These are phyloP conservation scores for Heterodera carotae DNA, from an alignment of 1,140 invertebrate genomes.

Conservation along the genomic window DNA sequence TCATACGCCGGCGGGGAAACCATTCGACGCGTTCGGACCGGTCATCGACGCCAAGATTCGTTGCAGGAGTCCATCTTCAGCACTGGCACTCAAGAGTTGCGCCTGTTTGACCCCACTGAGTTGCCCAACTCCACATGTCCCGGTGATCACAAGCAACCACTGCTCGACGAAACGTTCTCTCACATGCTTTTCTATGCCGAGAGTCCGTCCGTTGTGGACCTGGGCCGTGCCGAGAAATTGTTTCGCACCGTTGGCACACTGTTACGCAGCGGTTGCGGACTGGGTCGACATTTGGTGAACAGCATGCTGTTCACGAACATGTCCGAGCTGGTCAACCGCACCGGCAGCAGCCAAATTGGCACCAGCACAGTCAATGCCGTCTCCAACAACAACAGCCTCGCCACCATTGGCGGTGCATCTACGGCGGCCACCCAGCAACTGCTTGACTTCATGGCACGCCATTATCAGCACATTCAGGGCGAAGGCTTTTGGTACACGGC, in stretches of 20 bases:
- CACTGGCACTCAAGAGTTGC: slow-evolving; percentile 58
- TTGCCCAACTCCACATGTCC: slow-evolving; percentile 56
- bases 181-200: slow-evolving; percentile 64
- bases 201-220: slow-evolving; percentile 60
- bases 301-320: slow-evolving; percentile 60
- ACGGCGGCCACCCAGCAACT: slow-evolving; percentile 34
- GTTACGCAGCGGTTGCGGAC: slow-evolving; percentile 36
- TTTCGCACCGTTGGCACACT: slow-evolving; percentile 56
- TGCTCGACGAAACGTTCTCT: slow-evolving; percentile 61
- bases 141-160: slow-evolving; percentile 55
- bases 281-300: slow-evolving; percentile 56
- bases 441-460: slow-evolving; percentile 55
- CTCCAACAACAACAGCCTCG: not conserved
- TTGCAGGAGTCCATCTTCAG: slow-evolving; percentile 62
- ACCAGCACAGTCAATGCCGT: not conserved
- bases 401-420: not conserved
- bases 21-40: slow-evolving; percentile 58
- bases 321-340: slow-evolving; percentile 22
- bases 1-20: slow-evolving; percentile 36
- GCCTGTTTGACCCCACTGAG: slow-evolving; percentile 60
- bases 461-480: slow-evolving; percentile 60
- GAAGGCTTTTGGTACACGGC: slow-evolving; percentile 57
- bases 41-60: slow-evolving; percentile 61
- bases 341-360: not conserved
- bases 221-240: slow-evolving; percentile 58